Percentiles rank a stretch among this genome's conserved stretches.
Evolutionary conservation across 2,113 vertebrate genomes (phyloP).

Genomic region (Podiceps cristatus): DNA sequence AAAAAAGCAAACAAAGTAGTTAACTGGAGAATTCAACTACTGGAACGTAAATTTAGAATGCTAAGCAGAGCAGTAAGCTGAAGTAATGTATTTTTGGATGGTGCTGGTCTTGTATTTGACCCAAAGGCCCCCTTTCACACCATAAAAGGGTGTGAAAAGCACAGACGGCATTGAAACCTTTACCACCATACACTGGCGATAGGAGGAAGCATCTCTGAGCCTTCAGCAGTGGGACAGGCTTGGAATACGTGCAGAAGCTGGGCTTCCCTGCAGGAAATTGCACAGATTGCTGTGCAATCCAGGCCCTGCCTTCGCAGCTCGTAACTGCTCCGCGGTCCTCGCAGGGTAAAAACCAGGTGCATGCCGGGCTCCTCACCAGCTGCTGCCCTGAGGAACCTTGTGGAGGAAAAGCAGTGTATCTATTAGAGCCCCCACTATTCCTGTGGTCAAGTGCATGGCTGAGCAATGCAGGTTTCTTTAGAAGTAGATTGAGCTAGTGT

Average conservation of each 20-base stretch:
- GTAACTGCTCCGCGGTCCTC: neutral
- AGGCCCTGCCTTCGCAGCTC: neutral
- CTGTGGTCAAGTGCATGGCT: neutral
- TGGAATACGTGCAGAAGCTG: neutral
- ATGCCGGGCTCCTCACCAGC: neutral
- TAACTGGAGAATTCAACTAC: neutral
- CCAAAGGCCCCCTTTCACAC: neutral
- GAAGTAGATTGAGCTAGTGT: neutral
- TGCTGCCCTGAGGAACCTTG: neutral
- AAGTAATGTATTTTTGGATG: neutral
- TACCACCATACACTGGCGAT: neutral
- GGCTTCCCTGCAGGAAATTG: neutral
- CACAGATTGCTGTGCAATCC: neutral
- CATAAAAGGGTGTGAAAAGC: neutral
- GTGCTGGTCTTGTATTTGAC: neutral
- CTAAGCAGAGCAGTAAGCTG: neutral
- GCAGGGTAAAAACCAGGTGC: neutral
- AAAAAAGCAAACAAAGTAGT: slow-evolving; percentile 40
- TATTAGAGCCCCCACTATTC: neutral
- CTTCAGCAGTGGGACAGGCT: neutral
- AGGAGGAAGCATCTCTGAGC: neutral
- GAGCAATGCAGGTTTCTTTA: neutral
- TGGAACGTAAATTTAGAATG: neutral
- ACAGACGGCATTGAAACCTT: neutral
- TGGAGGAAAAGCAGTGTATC: neutral